Evolutionary conservation across 64 coral and sea anemone genomes (phyloP), one percentile per base, ranked within the genome.

Genomic region (Pachyseris speciosa): DNA sequence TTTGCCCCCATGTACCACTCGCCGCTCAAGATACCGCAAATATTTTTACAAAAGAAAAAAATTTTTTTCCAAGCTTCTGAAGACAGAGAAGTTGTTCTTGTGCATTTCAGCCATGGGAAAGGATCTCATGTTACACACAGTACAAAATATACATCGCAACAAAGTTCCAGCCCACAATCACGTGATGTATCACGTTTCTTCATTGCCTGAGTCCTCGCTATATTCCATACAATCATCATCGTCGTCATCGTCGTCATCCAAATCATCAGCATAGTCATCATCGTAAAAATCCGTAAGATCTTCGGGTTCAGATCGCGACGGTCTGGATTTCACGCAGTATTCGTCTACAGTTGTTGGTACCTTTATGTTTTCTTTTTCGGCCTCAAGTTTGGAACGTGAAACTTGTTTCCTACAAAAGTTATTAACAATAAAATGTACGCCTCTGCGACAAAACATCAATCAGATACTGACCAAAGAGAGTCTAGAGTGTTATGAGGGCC

Each of bases 261-360:
- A 72, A 75, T 99, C 97, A 87, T 99, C 97, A 7, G 89, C 97
- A 90, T 99, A 99, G 88, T 99, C 97, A 63, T 99, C 97, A 75
- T 95, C 94, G 32, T 95, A 93, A 67, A 99, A 99, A 91, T 99
- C 97, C 61, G 85, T 95, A 61, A 99, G 67, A 49, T 99, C 97
- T 29, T 99, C 97, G 59, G 87, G 70, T 73, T 99, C 97, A 41
- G 97, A 92, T 40, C 88, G 91, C n/a, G 87, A 78, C 20, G 97
- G 97, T 90, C 95, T 99, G 33, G 97, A 93, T 78, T 99, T 99
- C 24, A 99, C 86, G 49, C 97, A 99, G 57, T 99, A 99, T 68
- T 99, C 97, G 69, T 99, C 89, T 37, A 99, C 90, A 41, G 97
- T 99, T n/a, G 94, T 89, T 41, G 97, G 97, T 15, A 99, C 94